Evolutionary conservation across 2,888 invertebrate species (phyloP).

Genomic region (Drosophila suboccidentalis): DNA sequence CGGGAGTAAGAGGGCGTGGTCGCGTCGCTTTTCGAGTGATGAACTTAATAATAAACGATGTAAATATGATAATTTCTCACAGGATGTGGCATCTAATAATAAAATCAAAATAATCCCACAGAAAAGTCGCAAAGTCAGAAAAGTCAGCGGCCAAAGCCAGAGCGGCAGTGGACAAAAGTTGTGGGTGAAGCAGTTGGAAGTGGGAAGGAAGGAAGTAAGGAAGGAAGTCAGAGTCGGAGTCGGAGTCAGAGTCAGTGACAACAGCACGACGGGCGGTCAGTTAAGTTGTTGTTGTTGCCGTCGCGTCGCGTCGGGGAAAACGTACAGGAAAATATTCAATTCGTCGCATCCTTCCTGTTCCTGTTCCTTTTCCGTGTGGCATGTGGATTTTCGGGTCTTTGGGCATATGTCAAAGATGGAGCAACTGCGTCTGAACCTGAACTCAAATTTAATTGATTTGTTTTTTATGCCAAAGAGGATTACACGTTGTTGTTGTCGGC

Average conservation of each 20-base stretch:
- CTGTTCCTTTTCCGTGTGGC: conserved; percentile 74
- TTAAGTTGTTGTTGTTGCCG: no score
- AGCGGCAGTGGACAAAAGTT: no score
- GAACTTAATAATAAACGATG: conserved; percentile 86
- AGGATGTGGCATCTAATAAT: conserved; percentile 86
- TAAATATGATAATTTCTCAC: conserved; percentile 86
- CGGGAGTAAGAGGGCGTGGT: neutral
- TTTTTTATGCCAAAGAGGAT: conserved; percentile 85
- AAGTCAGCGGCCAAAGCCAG: conserved; percentile 52
- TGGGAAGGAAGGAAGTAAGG: neutral
- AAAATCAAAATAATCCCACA: conserved; percentile 85
- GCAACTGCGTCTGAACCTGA: conserved; percentile 28
- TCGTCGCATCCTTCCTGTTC: conserved; percentile 84
- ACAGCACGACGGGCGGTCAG: conserved; percentile 74
- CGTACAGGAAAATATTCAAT: conserved; percentile 81
- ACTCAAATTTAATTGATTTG: conserved; percentile 85
- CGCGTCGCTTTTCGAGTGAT: conserved; percentile 79
- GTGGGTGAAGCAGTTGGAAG: neutral
- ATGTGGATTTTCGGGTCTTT: conserved; percentile 19
- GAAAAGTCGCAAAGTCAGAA: conserved; percentile 64
- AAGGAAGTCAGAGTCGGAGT: neutral
- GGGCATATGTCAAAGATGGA: conserved; percentile 55
- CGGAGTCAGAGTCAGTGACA: conserved; percentile 49
- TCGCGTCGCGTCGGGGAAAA: conserved; percentile 2
- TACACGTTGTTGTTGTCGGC: conserved; percentile 72